Percentiles rank a stretch among this genome's conserved stretches.
Evolutionary conservation across 2,113 vertebrate species (phyloP).

Genomic region (Proterorhinus semilunaris): DNA sequence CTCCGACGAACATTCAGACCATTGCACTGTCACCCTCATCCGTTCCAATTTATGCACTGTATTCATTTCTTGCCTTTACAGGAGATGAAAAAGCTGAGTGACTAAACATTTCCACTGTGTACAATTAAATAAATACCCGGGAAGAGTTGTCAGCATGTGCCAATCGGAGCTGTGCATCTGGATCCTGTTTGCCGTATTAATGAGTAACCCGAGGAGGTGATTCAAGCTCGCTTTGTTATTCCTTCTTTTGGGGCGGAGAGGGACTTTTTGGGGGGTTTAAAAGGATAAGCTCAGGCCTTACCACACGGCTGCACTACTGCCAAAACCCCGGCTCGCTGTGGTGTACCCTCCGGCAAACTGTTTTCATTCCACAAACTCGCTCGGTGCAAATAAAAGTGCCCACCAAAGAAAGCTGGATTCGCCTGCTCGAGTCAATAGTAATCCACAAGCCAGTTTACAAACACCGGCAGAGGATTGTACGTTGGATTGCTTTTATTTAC

Average conservation of each 20-base stretch:
- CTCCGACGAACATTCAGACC: too few relatives aligned
- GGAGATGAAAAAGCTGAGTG: not conserved
- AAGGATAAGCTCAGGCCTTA: not conserved
- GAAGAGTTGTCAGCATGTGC: constrained; percentile 3
- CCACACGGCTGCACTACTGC: not conserved
- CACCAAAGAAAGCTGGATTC: not conserved
- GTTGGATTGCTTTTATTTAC: not conserved
- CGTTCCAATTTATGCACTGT: too few relatives aligned
- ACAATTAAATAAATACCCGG: not conserved
- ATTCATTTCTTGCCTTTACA: too few relatives aligned
- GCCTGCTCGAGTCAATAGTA: not conserved
- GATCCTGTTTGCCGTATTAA: not conserved
- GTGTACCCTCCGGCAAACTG: constrained; percentile 3
- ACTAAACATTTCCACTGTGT: constrained; percentile 4
- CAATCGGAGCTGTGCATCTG: not conserved
- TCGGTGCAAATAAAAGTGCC: not conserved
- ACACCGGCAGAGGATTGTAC: not conserved
- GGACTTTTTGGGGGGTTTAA: not conserved
- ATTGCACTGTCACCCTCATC: too few relatives aligned
- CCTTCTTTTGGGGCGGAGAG: not conserved
- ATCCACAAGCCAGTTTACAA: not conserved
- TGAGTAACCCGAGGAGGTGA: constrained; percentile 11
- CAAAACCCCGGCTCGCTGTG: not conserved
- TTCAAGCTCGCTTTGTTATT: constrained; percentile 2
- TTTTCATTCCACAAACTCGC: not conserved